Evolutionary conservation across 2,797 vertebrate genomes (phyloP).

Genomic region (Vireo griseus): DNA sequence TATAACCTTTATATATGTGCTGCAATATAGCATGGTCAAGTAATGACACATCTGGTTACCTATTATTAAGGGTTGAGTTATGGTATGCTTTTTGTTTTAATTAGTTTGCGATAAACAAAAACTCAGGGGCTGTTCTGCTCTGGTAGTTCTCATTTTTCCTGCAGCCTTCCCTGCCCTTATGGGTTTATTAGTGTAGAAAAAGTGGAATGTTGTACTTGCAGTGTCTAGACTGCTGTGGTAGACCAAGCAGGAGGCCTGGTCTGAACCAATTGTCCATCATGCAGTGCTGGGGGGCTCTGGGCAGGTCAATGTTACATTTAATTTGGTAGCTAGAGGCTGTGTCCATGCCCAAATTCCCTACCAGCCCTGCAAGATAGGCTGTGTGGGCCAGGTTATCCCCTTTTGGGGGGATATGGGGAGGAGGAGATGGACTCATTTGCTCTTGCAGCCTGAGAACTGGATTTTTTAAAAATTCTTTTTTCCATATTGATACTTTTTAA

Average conservation of each 20-base stretch:
- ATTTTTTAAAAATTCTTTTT: background rate
- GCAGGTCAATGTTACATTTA: background rate
- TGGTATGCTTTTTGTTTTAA: slow-evolving; percentile 72
- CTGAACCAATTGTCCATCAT: background rate
- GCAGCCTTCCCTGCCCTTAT: slow-evolving; percentile 56
- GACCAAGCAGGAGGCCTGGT: slow-evolving; percentile 2
- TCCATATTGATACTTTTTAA: background rate
- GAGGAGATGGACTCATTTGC: background rate
- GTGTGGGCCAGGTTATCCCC: background rate
- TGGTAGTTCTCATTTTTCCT: slow-evolving; percentile 69
- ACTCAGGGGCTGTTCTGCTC: slow-evolving; percentile 71
- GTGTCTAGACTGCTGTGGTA: slow-evolving; percentile 12
- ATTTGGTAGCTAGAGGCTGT: background rate
- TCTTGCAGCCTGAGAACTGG: background rate
- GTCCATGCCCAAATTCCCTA: background rate
- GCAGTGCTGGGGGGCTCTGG: background rate
- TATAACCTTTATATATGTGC: slow-evolving; percentile 60
- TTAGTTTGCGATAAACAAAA: slow-evolving; percentile 73
- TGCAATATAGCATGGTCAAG: slow-evolving; percentile 53
- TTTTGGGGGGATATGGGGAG: background rate
- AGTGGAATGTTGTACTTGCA: background rate
- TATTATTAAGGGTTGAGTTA: slow-evolving; percentile 72
- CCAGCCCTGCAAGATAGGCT: background rate
- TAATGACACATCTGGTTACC: slow-evolving; percentile 70
- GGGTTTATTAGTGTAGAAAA: slow-evolving; percentile 69